Evolutionary conservation across 1,140 invertebrate species (phyloP), one percentile per base, ranked within the genome.

Genomic region (Cyclina sinensis): DNA sequence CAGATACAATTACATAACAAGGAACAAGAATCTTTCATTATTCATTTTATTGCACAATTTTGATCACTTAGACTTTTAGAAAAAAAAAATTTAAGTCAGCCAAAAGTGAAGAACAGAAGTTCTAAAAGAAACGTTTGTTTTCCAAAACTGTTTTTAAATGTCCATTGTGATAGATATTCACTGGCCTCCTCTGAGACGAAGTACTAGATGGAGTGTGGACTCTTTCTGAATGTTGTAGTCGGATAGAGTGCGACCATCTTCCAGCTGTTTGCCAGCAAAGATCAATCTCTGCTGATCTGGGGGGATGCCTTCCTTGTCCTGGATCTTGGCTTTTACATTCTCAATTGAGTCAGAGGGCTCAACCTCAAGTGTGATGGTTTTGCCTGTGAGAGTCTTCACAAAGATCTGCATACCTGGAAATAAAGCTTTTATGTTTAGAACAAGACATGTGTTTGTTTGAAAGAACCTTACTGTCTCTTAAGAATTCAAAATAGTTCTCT

Each of bases 241-340:
- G 96, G 97, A 97, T 96, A 98, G 97, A 27, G 92, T 93, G 9
- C 92, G 87, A 30, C 92, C 92, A 93, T 93, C 92, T 91, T 93
- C 92, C 39, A 93, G 81, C 57, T 93, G 92, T 85, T 93, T 93
- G 39, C 92, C 91, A 59, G 91, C 92, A 83, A 93, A 93, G 89
- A 93, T 93, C 94, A 98, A 96, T 93, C 97, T 95, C 92, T 97
- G 97, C 95, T 98, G 98, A 96, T 98, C 98, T 91, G 98, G 98
- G 84, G 98, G 98, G 96, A 91, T 94, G 83, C 95, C 98, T 94
- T 97, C 97, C 90, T 97, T 97, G 89, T 97, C 97, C 95, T 98
- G 98, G 94, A 99, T 98, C 94, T 98, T 98, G 32, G 98, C 97
- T 95, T 99, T 99, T 1, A 99, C 98, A 97, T 99, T 98, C 96